These are phyloP conservation scores for Cottoperca gobio DNA, from an alignment of 2,797 vertebrate genomes.

Conservation along the genomic window DNA sequence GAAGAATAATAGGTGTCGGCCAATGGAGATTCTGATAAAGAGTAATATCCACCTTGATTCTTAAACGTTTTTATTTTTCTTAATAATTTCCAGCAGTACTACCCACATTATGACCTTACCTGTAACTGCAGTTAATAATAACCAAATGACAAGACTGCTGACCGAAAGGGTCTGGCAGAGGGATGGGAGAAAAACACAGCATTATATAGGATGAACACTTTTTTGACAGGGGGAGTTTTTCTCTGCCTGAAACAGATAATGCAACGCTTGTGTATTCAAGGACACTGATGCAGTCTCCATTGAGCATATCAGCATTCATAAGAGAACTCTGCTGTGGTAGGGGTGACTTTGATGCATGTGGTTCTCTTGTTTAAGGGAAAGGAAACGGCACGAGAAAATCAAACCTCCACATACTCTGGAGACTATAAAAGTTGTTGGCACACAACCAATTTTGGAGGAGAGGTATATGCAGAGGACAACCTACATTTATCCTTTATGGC, in stretches of 20 bases:
- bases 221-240: conserved; percentile 58
- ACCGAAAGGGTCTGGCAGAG: conserved; percentile 38
- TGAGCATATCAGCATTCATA: conserved; percentile 77
- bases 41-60: conserved; percentile 34
- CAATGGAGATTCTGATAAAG: background rate
- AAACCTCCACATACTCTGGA: conserved; percentile 61
- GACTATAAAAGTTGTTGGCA: conserved; percentile 65
- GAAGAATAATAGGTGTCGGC: conserved; percentile 19
- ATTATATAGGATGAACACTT: conserved; percentile 30
- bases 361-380: conserved; percentile 70
- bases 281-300: conserved; percentile 66
- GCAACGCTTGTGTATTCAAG: conserved; percentile 72
- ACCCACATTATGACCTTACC: conserved; percentile 18
- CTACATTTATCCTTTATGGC: conserved; percentile 57
- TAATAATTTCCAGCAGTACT: conserved; percentile 37
- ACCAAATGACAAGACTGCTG: conserved; percentile 27
- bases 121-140: conserved; percentile 39
- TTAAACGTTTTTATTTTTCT: conserved; percentile 19
- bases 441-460: conserved; percentile 51
- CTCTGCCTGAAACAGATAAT: conserved; percentile 65
- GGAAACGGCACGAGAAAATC: conserved; percentile 70
- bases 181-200: conserved; percentile 16
- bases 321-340: conserved; percentile 63
- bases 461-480: conserved; percentile 54
- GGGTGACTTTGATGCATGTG: conserved; percentile 81